Conservation (phyloP, 2,888 invertebrate species). For the Xanthostigma xanthostigma region DNA sequence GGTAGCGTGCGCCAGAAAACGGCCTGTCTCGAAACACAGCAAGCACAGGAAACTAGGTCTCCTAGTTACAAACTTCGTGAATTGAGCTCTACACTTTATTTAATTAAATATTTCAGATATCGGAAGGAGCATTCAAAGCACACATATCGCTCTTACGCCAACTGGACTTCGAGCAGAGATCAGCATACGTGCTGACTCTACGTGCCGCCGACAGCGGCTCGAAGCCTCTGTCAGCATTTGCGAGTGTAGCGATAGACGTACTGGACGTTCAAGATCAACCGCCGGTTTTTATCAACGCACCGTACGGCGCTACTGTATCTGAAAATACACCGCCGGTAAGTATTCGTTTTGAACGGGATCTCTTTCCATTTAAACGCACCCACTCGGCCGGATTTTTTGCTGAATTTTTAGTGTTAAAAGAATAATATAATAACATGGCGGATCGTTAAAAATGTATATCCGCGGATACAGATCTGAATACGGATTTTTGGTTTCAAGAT, state of each 20-base stretch:
- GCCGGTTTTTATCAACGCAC: slow-evolving; percentile 65
- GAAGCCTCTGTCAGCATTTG: slow-evolving; percentile 46
- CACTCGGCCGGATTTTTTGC: too few relatives aligned
- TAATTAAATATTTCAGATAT: slow-evolving; percentile 30
- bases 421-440: too few relatives aligned
- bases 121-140: slow-evolving; percentile 55
- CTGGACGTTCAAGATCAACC: slow-evolving; percentile 73
- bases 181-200: slow-evolving; percentile 54
- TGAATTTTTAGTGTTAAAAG: too few relatives aligned
- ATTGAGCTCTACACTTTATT: too few relatives aligned
- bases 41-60: too few relatives aligned
- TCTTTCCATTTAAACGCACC: too few relatives aligned
- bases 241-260: slow-evolving; percentile 59
- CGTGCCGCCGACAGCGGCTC: slow-evolving; percentile 47
- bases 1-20: too few relatives aligned
- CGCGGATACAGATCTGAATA: too few relatives aligned
- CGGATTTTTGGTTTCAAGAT: too few relatives aligned
- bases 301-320: slow-evolving; percentile 59
- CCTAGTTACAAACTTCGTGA: too few relatives aligned
- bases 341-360: neutral
- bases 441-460: too few relatives aligned
- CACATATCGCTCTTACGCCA: slow-evolving; percentile 46
- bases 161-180: slow-evolving; percentile 63
- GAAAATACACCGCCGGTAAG: slow-evolving; percentile 55
- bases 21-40: too few relatives aligned